These are phyloP conservation scores for Melopsittacus undulatus DNA, from an alignment of 2,797 vertebrate species.

Conservation along the genomic window DNA sequence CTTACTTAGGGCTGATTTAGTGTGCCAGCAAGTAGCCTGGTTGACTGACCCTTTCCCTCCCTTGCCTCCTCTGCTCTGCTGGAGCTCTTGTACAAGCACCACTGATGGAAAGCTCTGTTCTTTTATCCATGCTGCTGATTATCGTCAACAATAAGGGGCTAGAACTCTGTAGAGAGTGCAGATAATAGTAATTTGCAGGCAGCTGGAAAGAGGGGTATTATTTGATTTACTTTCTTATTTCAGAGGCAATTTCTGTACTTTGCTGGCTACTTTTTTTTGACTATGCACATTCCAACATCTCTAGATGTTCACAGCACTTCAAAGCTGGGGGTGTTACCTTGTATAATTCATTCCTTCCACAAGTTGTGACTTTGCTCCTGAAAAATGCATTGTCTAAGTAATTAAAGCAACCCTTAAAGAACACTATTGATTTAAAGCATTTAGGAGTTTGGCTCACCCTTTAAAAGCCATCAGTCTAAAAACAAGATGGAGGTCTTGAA, in stretches of 20 bases:
- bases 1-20: neutral
- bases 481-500: neutral
- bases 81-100: neutral
- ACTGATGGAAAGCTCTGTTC: neutral
- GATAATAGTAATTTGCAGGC: neutral
- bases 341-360: neutral
- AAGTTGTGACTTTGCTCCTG: neutral
- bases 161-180: neutral
- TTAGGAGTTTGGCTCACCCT: neutral
- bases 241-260: neutral
- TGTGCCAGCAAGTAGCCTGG: neutral
- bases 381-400: neutral
- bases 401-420: neutral
- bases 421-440: neutral
- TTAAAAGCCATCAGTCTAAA: slow-evolving; percentile 6
- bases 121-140: neutral
- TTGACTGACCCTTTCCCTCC: neutral
- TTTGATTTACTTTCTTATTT: neutral
- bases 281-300: neutral
- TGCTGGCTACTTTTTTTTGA: neutral
- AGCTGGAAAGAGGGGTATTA: neutral
- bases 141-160: neutral
- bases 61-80: accelerated
- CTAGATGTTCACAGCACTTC: neutral
- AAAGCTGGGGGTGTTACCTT: neutral